Evolutionary conservation across 2,113 vertebrate species (phyloP).

Genomic region (Gavialis gangeticus): DNA sequence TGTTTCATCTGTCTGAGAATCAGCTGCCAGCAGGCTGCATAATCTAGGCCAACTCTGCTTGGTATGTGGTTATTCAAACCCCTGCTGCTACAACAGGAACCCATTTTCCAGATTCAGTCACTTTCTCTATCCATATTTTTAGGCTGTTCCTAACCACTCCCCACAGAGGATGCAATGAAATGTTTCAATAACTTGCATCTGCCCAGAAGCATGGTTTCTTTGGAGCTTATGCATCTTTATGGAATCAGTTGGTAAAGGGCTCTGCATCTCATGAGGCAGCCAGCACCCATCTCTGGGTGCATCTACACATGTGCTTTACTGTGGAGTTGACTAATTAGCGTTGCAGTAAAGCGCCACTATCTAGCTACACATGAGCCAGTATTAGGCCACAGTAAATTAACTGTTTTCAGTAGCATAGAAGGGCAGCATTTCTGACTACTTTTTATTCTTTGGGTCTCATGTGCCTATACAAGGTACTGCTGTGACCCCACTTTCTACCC

Average conservation of each 20-base stretch:
- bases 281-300: conserved; percentile 49
- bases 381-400: no score
- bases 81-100: not conserved
- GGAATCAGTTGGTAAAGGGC: conserved; percentile 16
- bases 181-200: conserved; percentile 57
- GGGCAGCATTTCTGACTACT: conserved; percentile 61
- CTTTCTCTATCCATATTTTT: conserved; percentile 23
- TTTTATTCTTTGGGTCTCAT: conserved; percentile 33
- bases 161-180: not conserved
- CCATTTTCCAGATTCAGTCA: not conserved
- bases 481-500: not conserved
- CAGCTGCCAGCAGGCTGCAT: not conserved
- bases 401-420: conserved; percentile 28
- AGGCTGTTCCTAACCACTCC: not conserved
- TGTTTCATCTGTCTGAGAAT: conserved; percentile 21
- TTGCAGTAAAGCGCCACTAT: no score
- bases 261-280: conserved; percentile 43
- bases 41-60: not conserved
- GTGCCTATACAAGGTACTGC: not conserved
- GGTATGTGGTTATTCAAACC: conserved; percentile 1
- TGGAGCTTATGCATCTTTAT: conserved; percentile 51
- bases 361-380: no score
- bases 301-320: no score
- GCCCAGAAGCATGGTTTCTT: conserved; percentile 62
- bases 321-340: no score